Evolutionary conservation across 2,113 vertebrate species (phyloP), one percentile per base, ranked within the genome.

Genomic region (Tylochromis polylepis): DNA sequence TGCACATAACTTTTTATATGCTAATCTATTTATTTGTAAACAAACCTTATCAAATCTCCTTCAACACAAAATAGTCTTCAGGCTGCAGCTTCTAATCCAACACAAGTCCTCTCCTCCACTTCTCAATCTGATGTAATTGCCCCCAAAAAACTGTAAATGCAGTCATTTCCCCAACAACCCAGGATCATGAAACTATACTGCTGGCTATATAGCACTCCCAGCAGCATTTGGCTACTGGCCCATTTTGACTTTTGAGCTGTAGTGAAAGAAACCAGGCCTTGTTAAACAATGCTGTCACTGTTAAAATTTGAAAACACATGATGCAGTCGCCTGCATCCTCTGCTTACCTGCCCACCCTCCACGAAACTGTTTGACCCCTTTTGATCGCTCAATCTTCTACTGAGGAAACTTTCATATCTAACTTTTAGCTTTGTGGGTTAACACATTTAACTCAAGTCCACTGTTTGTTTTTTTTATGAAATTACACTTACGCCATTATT

Each of bases 141-240:
- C 41, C 62, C 20, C 5, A 15, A 72, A 29, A 80, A 85, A 87
- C 85, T 38, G 3, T 89, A 87, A 89, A 83, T 57, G 58, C 51
- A 67, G 79, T 79, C 85, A 84, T 75, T 79, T 82, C 58, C 51
- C 57, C 6, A 6, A 80, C 62, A 55, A 83, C 72, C 43, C 15
- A 38, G 20, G 85, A 67, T 91, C 82, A 34, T 90, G 49, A 90
- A 90, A 92, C 82, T 89, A 87, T 90, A 92, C 81, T 86, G 22
- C 79, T 41, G 58, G 77, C 34, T 16, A 20, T 83, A 83, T 58
- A 84, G 81, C 3, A 7, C 36, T 77, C 79, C 9, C 27, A 86
- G 56, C 62, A 82, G 77, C 85, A 89, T 49, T 67, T 56, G 82
- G 80, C 55, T 65, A 22, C 31, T 20, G 59, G 55, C 59, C 60